These are phyloP conservation scores for Grammomys dolichurus DNA, from an alignment of 2,113 vertebrate genomes.

Conservation along the genomic window DNA sequence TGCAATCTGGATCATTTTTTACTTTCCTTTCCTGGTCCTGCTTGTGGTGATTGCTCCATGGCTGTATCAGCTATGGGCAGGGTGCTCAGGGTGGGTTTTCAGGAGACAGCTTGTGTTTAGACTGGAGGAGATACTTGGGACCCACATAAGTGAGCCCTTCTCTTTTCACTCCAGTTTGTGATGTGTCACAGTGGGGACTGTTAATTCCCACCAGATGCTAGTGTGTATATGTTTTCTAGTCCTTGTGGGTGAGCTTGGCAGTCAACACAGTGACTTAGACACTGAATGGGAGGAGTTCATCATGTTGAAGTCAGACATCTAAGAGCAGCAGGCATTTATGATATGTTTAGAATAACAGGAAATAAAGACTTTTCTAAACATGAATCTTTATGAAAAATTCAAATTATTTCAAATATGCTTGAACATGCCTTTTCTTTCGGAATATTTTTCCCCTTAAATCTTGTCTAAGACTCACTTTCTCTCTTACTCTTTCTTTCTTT, in stretches of 20 bases:
- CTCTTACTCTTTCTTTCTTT: rapidly evolving
- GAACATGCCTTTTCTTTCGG: slow-evolving; percentile 13
- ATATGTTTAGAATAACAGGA: slow-evolving; percentile 37
- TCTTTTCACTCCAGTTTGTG: slow-evolving; percentile 61
- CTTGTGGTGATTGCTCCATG: slow-evolving; percentile 46
- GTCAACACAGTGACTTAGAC: slow-evolving; percentile 3
- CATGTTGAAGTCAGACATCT: slow-evolving; percentile 55
- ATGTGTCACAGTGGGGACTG: slow-evolving; percentile 66
- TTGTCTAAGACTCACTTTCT: background rate
- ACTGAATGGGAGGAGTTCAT: slow-evolving; percentile 2
- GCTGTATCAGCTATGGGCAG: slow-evolving; percentile 63
- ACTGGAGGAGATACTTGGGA: slow-evolving; percentile 66
- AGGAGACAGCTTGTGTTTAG: slow-evolving; percentile 79
- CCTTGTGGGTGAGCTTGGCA: slow-evolving; percentile 62
- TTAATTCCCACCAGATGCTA: slow-evolving; percentile 65
- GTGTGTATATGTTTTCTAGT: slow-evolving; percentile 44
- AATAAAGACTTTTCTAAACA: slow-evolving; percentile 44
- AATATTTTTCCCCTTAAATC: slow-evolving; percentile 34
- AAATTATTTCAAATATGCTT: slow-evolving; percentile 61
- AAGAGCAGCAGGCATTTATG: slow-evolving; percentile 38
- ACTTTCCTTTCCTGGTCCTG: slow-evolving; percentile 50
- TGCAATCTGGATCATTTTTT: slow-evolving; percentile 66
- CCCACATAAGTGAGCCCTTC: slow-evolving; percentile 70
- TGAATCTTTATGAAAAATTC: slow-evolving; percentile 15
- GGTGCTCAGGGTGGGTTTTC: slow-evolving; percentile 69